Percentiles rank a stretch among this genome's conserved stretches.
phyloP scores from a whole-genome alignment of 2,888 invertebrate species.

The Cephus spinipes region DNA sequence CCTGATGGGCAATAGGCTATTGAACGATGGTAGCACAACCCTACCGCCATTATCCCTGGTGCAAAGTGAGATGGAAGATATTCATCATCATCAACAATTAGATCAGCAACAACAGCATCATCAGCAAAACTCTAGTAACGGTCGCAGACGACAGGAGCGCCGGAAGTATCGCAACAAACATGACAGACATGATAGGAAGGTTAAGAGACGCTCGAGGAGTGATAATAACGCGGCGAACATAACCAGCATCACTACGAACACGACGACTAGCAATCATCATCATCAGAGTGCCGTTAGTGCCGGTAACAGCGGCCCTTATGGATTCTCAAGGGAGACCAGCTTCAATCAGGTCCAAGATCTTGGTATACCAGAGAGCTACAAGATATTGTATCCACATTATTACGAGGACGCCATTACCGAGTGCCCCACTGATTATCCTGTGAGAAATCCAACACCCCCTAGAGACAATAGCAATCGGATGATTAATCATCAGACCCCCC shows the following conservation, averaged over 20 bases:
- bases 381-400: conserved; percentile 62
- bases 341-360: conserved; percentile 57
- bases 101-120: conserved; percentile 37
- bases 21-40: conserved; percentile 27
- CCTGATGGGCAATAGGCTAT: background rate
- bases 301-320: conserved; percentile 11
- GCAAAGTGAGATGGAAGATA: conserved; percentile 38
- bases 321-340: conserved; percentile 46
- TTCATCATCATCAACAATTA: conserved; percentile 36
- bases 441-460: conserved; percentile 16
- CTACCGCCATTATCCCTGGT: conserved; percentile 46
- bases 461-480: conserved; percentile 21
- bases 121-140: conserved; percentile 37
- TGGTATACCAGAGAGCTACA: conserved; percentile 58
- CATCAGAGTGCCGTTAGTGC: background rate
- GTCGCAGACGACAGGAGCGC: conserved; percentile 14
- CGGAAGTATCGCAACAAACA: conserved; percentile 34
- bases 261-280: background rate
- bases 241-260: background rate
- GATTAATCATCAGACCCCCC: conserved; percentile 3
- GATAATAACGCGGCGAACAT: conserved; percentile 1
- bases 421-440: conserved; percentile 46
- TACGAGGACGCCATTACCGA: conserved; percentile 59
- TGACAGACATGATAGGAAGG: conserved; percentile 51
- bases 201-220: conserved; percentile 39